Base-by-base conservation (phyloP, 2,888 invertebrate species). In the Hydroisotoma schaefferi region DNA sequence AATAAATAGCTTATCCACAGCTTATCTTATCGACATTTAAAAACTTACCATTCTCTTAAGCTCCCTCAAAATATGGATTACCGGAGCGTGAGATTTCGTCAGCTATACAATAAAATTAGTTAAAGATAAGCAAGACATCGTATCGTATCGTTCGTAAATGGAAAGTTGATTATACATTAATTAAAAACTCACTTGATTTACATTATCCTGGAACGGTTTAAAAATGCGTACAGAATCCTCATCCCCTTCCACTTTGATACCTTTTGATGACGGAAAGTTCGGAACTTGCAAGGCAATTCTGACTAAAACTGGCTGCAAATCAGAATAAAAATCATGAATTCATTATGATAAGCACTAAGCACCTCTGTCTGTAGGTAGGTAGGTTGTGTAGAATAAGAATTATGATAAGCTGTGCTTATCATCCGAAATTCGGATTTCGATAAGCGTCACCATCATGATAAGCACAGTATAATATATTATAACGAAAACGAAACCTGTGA, bases 251-350 rank as follows among this genome's bases (percentile, higher is more conserved):
- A 70, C 23, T 26, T 26, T 29, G 12, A 61, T 48, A 8, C 40
- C 53, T 29, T 52, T 20, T 2, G 60, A 18, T 1, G 27, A 40
- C 2, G 70, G 70, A 51, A 68, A 70, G 2, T 65, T 43, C 8
- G 68, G 68, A 10, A 38, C 67, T 10, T 47, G 18, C 5, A 70
- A 10, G 4, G 61, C 40, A 2, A 70, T 2, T 26, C 60, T 33
- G n/a, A 62, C 22, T 18, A 62, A 57, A 18, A 10, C 15, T 20
- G 28, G 23, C 53, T 58, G 23, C 12, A 10, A 22, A 49, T 52
- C 37, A 20, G 23, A 23, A 49, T n/a, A n/a, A 40, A 40, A 33
- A 33, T 33, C 8, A 33, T 33, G 33, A 33, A 33, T 33, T 33
- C 15, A 8, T 57, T 61, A 22, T 29, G n/a, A n/a, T n/a, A n/a